Percentiles rank a stretch among this genome's conserved stretches.
Conservation (phyloP, 2,888 invertebrate species). For the Metacarcinus magister region DNA sequence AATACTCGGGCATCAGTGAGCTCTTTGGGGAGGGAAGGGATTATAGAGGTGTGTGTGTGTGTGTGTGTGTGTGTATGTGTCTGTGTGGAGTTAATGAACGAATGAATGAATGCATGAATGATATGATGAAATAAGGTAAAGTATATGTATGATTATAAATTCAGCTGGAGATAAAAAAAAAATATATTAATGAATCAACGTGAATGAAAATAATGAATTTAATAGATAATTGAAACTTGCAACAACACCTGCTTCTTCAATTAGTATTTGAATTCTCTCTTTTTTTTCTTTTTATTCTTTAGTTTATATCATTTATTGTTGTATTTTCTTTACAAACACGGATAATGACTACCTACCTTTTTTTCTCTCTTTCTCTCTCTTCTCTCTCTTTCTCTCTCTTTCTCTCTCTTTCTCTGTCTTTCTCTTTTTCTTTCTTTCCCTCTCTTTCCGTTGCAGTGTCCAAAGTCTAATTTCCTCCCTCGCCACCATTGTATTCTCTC, state of each 20-base stretch:
- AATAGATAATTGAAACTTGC: no score
- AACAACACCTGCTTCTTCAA: no score
- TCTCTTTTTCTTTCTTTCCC: slow-evolving; percentile 33
- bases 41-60: not conserved
- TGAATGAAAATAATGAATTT: no score
- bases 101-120: no score
- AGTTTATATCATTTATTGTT: not conserved
- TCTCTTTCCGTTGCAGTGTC: not conserved
- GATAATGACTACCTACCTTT: not conserved
- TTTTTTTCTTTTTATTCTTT: no score
- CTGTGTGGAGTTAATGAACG: not conserved
- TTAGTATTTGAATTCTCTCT: no score
- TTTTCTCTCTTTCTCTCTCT: not conserved
- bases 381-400: slow-evolving; percentile 52
- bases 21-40: not conserved
- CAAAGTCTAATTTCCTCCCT: not conserved
- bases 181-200: no score
- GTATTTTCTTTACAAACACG: not conserved
- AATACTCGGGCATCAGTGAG: not conserved
- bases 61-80: slow-evolving; percentile 54
- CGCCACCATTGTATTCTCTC: not conserved
- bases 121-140: no score
- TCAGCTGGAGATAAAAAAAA: no score
- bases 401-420: slow-evolving; percentile 59
- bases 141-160: no score